A percentile compares a stretch with the other conserved stretches of the same genome.
Conservation (phyloP, 37 sponge, comb jelly and placozoan genomes). For the Cliona cf. orientalis region DNA sequence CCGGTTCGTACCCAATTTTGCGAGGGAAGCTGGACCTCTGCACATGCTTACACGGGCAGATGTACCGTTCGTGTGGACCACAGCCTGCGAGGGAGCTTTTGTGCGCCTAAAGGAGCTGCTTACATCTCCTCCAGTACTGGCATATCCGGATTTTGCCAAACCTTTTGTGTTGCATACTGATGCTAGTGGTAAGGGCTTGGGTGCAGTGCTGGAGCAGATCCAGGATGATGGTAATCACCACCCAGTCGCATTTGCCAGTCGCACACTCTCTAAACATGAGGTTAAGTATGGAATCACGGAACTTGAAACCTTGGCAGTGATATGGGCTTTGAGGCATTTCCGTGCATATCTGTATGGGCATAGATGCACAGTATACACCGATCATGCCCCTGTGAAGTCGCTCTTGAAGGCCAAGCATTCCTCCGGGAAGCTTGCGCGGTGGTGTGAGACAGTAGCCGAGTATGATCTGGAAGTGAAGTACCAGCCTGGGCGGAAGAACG, state of each 20-base stretch:
- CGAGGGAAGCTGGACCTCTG: conserved; percentile 15
- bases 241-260: conserved; percentile 51
- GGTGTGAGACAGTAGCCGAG: too few species aligned
- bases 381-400: conserved; percentile 61
- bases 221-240: conserved; percentile 7
- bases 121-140: not conserved
- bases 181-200: conserved; percentile 51
- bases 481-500: too few species aligned
- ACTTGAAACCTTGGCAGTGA: conserved; percentile 33
- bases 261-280: conserved; percentile 49
- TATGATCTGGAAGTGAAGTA: too few species aligned
- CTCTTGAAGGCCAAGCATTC: too few species aligned
- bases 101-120: not conserved
- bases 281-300: conserved; percentile 44
- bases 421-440: too few species aligned
- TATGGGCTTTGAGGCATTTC: conserved; percentile 51
- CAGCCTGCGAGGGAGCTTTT: conserved; percentile 13
- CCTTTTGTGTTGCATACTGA: conserved; percentile 23
- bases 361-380: conserved; percentile 23
- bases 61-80: conserved; percentile 5
- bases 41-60: conserved; percentile 11
- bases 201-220: conserved; percentile 48
- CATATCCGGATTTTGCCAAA: conserved; percentile 9
- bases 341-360: conserved; percentile 46
- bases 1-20: conserved; percentile 20